Evolutionary conservation across 2,888 invertebrate genomes (phyloP), one percentile per base, ranked within the genome.

Genomic region (Geotrupes spiniger): DNA sequence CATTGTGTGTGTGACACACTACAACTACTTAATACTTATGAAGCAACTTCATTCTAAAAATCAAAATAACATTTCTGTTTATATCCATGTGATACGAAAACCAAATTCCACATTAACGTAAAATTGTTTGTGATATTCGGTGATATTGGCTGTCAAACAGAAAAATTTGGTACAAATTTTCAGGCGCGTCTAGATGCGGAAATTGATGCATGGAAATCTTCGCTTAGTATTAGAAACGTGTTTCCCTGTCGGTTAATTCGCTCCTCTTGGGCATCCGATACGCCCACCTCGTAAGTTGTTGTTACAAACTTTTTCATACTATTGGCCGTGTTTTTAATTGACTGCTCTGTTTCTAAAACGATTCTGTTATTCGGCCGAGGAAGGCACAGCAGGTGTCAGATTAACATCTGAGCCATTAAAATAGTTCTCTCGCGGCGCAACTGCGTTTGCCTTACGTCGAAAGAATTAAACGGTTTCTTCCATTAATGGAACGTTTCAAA

Each of bases 111-210:
- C 21, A 21, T 21, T 21, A 8, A 33, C 8, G 14, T 12, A 1
- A 33, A 33, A 33, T 8, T 33, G 15, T n/a, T 50, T 50, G 50
- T 50, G 50, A 50, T 50, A 50, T 42, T 42, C 25, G 46, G 46
- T 50, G 46, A 50, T 50, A 50, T 45, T 31, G 42, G 21, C 42
- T 43, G 37, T 43, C 27, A 38, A n/a, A 31, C 33, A 36, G n/a
- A 39, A 21, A 28, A 17, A 28, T 46, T 36, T 42, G 38, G 37
- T 42, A 42, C 42, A 42, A 38, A 39, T 38, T 21, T 21, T 21
- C 21, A 6, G 3, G 6, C 21, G 21, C 6, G 6, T 21, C 6
- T 21, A 21, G n/a, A n/a, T n/a, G 21, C 21, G 6, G 4, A 21
- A 21, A 21, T 21, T 21, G 3, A 4, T 21, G 21, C 3, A 21